Conservation (phyloP, 2,888 invertebrate genomes). For the Colostygia pectinataria region DNA sequence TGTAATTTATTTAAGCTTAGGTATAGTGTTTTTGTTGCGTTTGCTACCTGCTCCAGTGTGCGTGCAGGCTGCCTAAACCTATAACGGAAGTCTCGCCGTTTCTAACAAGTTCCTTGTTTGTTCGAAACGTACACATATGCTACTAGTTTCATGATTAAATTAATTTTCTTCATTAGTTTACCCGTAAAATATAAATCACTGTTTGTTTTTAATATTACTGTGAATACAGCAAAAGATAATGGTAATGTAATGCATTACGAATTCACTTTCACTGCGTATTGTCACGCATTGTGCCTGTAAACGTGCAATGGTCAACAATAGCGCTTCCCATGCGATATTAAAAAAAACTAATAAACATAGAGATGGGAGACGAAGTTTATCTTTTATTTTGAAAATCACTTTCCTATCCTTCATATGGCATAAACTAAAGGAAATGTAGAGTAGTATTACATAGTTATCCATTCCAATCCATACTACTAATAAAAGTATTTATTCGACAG, state of each 20-base stretch:
- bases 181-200: background rate
- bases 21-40: slow-evolving; percentile 4
- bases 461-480: no score
- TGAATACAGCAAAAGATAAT: slow-evolving; percentile 3
- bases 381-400: slow-evolving; percentile 4
- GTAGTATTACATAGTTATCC: no score
- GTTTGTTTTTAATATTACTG: slow-evolving; percentile 2
- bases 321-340: slow-evolving; percentile 5
- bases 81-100: no score
- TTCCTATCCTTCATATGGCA: background rate
- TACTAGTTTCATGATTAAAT: background rate
- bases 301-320: slow-evolving; percentile 20
- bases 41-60: background rate
- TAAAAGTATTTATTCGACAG: no score
- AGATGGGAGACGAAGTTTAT: slow-evolving; percentile 10
- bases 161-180: background rate
- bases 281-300: slow-evolving; percentile 25
- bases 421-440: no score
- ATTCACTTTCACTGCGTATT: slow-evolving; percentile 30
- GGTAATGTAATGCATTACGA: slow-evolving; percentile 15
- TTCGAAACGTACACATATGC: no score
- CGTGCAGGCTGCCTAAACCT: no score
- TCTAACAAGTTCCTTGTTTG: no score
- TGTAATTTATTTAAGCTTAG: slow-evolving; percentile 19
- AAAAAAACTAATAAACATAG: slow-evolving; percentile 24